Percentiles rank a stretch among this genome's conserved stretches.
Conservation (phyloP, 2,797 vertebrate genomes). For the Naso thynnoides region DNA sequence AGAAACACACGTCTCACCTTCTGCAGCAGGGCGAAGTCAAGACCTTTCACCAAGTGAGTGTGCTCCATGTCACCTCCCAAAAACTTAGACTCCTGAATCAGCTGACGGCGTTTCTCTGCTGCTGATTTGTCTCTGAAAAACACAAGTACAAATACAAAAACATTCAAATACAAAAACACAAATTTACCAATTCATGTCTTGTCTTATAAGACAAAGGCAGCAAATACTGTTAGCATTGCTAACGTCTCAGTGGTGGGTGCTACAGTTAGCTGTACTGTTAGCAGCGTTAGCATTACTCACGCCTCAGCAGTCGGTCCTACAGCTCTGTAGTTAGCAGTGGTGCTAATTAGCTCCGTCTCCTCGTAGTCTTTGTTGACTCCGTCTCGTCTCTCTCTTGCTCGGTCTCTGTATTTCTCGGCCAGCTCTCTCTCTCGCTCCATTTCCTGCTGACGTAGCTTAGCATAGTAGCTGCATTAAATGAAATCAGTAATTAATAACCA, state of each 20-base stretch:
- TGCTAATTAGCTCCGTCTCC: slow-evolving; percentile 97
- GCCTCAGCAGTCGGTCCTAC: slow-evolving; percentile 97
- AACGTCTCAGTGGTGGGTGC: too few relatives aligned
- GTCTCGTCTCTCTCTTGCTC: slow-evolving; percentile 94
- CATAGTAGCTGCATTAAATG: slow-evolving; percentile 89
- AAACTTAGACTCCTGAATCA: slow-evolving; percentile 99
- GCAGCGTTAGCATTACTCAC: slow-evolving; percentile 43
- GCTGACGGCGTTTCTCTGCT: slow-evolving; percentile 95
- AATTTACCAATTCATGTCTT: too few relatives aligned
- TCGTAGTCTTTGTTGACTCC: slow-evolving; percentile 98
- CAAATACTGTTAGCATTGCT: too few relatives aligned
- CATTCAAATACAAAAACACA: too few relatives aligned
- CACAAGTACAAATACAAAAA: neutral
- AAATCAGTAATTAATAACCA: neutral
- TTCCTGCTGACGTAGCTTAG: slow-evolving; percentile 97
- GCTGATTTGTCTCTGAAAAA: slow-evolving; percentile 94
- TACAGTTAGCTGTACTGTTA: neutral
- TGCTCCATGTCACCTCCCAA: slow-evolving; percentile 99
- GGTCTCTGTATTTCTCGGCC: slow-evolving; percentile 95
- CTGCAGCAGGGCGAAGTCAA: slow-evolving; percentile 97
- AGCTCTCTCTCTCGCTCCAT: slow-evolving; percentile 94
- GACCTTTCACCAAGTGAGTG: slow-evolving; percentile 99
- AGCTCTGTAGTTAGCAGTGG: slow-evolving; percentile 96
- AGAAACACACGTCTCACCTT: slow-evolving; percentile 91
- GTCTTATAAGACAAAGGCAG: too few relatives aligned